Evolutionary conservation across 2,888 invertebrate species (phyloP).

Genomic region (Sarcophaga variegata): DNA sequence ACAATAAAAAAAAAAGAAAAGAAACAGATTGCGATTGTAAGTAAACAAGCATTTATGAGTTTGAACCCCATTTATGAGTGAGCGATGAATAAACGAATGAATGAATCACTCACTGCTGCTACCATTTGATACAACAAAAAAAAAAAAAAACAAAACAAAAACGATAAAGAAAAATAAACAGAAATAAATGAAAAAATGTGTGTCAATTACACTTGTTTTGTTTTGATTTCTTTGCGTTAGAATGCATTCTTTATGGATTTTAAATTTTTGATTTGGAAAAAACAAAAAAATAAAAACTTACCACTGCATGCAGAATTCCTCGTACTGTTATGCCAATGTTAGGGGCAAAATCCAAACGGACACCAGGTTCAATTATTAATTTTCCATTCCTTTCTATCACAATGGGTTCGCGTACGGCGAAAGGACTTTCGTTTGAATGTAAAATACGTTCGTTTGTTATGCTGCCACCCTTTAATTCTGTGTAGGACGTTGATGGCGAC

Average conservation of each 20-base stretch:
- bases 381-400: conserved; percentile 90
- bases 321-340: conserved; percentile 96
- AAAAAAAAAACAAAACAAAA: conserved; percentile 11
- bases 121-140: conserved; percentile 17
- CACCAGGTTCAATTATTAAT: conserved; percentile 94
- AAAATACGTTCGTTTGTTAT: conserved; percentile 79
- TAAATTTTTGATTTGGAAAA: too few relatives aligned
- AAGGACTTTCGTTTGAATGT: conserved; percentile 85
- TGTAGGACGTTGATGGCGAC: conserved; percentile 75
- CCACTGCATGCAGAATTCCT: conserved; percentile 94
- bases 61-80: conserved; percentile 10
- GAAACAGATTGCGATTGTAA: neutral
- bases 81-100: neutral
- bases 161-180: conserved; percentile 36
- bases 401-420: conserved; percentile 90
- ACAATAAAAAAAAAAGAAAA: neutral
- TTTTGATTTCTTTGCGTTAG: too few relatives aligned
- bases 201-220: conserved; percentile 58
- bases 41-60: conserved; percentile 28
- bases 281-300: conserved; percentile 83
- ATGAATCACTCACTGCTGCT: conserved; percentile 56
- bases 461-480: conserved; percentile 79
- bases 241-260: too few relatives aligned
- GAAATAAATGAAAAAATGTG: conserved; percentile 39
- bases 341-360: conserved; percentile 93